Conservation (phyloP, 2,888 invertebrate species). For the Pandemis heparana region DNA sequence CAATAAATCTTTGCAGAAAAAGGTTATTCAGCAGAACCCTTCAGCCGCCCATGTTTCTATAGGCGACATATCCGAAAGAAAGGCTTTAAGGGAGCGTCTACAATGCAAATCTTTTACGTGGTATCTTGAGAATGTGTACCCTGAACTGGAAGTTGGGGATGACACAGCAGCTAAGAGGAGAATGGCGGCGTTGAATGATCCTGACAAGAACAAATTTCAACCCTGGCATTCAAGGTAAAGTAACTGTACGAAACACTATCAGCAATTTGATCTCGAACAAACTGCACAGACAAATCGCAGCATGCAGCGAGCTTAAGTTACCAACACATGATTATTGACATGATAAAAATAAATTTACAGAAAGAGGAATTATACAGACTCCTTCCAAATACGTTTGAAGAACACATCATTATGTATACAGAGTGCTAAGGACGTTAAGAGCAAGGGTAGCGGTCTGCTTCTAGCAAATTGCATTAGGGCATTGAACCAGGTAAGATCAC, state of each 20-base stretch:
- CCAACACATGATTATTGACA: background rate
- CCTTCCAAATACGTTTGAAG: constrained; percentile 90
- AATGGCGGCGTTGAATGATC: constrained; percentile 85
- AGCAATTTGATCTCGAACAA: too few species aligned
- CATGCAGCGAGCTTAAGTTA: too few species aligned
- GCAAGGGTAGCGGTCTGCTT: constrained; percentile 90
- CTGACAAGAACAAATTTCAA: constrained; percentile 88
- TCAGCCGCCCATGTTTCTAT: constrained; percentile 86
- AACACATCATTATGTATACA: constrained; percentile 92
- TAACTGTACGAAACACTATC: too few species aligned
- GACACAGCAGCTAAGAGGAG: constrained; percentile 84
- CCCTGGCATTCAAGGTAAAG: constrained; percentile 91
- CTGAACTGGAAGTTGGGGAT: constrained; percentile 89
- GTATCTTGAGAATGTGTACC: constrained; percentile 95
- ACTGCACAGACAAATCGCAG: too few species aligned
- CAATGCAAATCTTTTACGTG: constrained; percentile 94
- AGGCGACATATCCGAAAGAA: constrained; percentile 93
- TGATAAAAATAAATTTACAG: constrained; percentile 63
- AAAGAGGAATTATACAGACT: constrained; percentile 90
- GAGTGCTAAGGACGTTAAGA: constrained; percentile 90
- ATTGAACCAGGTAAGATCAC: constrained; percentile 88
- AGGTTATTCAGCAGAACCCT: constrained; percentile 89
- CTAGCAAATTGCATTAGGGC: constrained; percentile 89
- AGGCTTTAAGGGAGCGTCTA: constrained; percentile 89
- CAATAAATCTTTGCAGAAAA: constrained; percentile 84